Conservation (phyloP, 2,888 invertebrate species). For the Leptinotarsa peninsularis region DNA sequence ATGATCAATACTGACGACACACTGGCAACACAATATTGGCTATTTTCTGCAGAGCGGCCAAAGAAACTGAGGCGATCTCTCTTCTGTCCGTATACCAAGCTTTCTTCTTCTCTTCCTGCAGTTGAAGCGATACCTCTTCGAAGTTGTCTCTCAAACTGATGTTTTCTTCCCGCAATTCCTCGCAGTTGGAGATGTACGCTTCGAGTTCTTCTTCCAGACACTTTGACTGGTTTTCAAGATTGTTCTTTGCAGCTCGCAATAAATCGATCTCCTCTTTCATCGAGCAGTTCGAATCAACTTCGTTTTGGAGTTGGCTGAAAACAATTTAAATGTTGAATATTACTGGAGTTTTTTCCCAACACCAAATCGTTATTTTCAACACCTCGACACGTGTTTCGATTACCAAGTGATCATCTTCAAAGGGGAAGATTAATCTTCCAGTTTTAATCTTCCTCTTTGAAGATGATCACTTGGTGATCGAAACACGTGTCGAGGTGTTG, state of each 20-base stretch:
- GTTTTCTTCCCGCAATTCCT: slow-evolving; percentile 43
- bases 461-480: too few relatives aligned
- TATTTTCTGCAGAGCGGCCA: slow-evolving; percentile 52
- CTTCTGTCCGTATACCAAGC: slow-evolving; percentile 51
- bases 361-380: too few relatives aligned
- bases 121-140: slow-evolving; percentile 41
- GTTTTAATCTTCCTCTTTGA: too few relatives aligned
- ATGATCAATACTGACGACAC: slow-evolving; percentile 41
- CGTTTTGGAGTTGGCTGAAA: slow-evolving; percentile 35
- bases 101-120: slow-evolving; percentile 50
- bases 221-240: slow-evolving; percentile 32
- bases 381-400: too few relatives aligned
- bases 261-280: slow-evolving; percentile 33
- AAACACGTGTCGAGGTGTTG: too few relatives aligned
- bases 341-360: too few relatives aligned
- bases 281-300: slow-evolving; percentile 27
- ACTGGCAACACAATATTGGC: slow-evolving; percentile 53
- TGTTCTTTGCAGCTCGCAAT: slow-evolving; percentile 32
- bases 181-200: slow-evolving; percentile 40
- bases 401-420: too few relatives aligned
- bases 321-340: not conserved
- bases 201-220: slow-evolving; percentile 48
- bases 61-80: slow-evolving; percentile 50
- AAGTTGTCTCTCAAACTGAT: slow-evolving; percentile 38
- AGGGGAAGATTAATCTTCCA: too few relatives aligned